These are phyloP conservation scores for Pseudopodoces humilis DNA, from an alignment of 2,113 vertebrate species.

Conservation along the genomic window DNA sequence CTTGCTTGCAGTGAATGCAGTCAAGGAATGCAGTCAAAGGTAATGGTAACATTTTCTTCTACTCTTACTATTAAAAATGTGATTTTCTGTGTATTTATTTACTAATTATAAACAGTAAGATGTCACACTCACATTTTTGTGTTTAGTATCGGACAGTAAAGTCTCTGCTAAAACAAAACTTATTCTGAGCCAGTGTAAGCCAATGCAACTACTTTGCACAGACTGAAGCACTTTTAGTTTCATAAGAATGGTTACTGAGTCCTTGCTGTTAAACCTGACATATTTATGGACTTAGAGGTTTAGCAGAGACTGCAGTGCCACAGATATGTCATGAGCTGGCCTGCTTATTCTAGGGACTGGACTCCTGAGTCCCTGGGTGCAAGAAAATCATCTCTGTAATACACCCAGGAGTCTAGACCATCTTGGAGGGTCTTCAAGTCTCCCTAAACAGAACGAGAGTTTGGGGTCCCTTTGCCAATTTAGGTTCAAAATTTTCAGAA, in stretches of 20 bases:
- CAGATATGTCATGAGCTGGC: accelerated
- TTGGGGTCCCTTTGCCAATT: background rate
- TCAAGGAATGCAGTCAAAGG: background rate
- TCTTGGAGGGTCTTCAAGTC: background rate
- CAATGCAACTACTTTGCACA: background rate
- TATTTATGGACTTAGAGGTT: background rate
- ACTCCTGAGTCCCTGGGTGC: background rate
- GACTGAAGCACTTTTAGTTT: background rate
- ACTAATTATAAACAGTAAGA: background rate
- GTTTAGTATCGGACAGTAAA: background rate
- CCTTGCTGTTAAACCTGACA: background rate
- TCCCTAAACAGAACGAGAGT: background rate
- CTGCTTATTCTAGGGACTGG: background rate
- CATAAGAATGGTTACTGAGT: background rate
- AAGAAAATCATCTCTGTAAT: background rate
- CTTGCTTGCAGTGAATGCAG: background rate
- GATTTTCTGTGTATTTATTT: background rate
- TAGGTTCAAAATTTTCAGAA: background rate
- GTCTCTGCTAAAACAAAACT: background rate
- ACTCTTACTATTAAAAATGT: background rate
- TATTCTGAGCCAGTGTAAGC: background rate
- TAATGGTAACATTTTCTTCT: background rate
- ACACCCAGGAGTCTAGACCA: background rate
- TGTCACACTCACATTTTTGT: background rate
- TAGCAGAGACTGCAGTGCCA: background rate